Conservation (phyloP, 1,140 invertebrate genomes). For the Akabosia matsudoensis region DNA sequence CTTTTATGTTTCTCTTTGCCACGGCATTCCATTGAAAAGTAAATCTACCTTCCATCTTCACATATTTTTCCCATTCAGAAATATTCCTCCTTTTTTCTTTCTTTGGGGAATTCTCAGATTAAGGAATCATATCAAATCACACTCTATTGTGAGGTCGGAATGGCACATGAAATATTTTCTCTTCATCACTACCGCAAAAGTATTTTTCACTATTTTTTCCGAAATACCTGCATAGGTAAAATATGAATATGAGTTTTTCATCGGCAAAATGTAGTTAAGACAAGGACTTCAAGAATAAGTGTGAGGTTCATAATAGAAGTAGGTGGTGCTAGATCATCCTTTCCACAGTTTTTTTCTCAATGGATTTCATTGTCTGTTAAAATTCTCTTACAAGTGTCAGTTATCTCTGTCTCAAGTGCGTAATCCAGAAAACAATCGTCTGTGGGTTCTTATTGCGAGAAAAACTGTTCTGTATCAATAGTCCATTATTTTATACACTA, state of each 20-base stretch:
- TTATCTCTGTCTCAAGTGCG: background rate
- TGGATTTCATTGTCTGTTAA: too few relatives aligned
- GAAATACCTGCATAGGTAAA: too few relatives aligned
- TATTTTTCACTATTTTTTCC: too few relatives aligned
- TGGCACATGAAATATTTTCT: background rate
- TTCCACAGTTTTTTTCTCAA: background rate
- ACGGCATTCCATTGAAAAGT: background rate
- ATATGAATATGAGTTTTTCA: background rate
- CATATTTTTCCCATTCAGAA: conserved; percentile 21
- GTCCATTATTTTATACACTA: background rate
- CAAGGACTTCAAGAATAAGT: background rate
- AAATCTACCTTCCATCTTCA: background rate
- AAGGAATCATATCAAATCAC: conserved; percentile 15
- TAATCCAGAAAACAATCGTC: background rate
- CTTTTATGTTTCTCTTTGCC: background rate
- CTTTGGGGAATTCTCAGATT: conserved; percentile 3
- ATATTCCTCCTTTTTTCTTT: conserved; percentile 3
- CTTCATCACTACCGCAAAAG: too few relatives aligned
- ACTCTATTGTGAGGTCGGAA: background rate
- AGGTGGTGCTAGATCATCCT: background rate
- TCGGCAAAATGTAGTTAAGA: background rate
- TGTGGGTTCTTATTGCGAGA: background rate
- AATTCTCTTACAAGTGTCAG: background rate
- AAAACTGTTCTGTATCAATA: background rate
- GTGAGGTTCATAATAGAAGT: background rate